Evolutionary conservation across 2,797 vertebrate species (phyloP).

Genomic region (Petrocephalus schoutedeni): DNA sequence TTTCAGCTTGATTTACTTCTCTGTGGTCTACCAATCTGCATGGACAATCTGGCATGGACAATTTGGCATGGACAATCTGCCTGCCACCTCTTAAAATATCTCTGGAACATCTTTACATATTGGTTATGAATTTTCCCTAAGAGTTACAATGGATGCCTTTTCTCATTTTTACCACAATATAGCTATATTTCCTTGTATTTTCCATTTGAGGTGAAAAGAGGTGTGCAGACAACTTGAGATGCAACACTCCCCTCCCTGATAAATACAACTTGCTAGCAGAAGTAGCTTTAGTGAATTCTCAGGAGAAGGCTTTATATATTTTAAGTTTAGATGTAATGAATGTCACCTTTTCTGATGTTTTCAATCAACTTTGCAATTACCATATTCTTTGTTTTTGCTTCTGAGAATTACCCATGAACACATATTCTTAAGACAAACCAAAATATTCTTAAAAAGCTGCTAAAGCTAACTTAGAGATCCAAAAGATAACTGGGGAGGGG

Average conservation of each 20-base stretch:
- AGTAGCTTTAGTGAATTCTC: conserved; percentile 15
- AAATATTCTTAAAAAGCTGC: neutral
- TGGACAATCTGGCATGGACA: conserved; percentile 17
- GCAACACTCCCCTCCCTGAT: neutral
- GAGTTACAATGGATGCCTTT: neutral
- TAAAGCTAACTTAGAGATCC: neutral
- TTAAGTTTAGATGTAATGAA: neutral
- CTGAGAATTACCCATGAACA: conserved; percentile 15
- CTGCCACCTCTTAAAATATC: neutral
- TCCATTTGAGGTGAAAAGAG: conserved; percentile 31
- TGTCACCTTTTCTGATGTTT: neutral
- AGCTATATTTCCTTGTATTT: conserved; percentile 23
- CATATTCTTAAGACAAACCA: neutral
- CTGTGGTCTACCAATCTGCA: conserved; percentile 19
- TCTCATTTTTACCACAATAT: neutral
- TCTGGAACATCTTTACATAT: neutral
- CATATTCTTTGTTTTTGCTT: neutral
- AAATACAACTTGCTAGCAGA: neutral
- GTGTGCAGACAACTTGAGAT: conserved; percentile 50
- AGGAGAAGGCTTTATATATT: conserved; percentile 11
- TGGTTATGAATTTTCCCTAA: conserved; percentile 4
- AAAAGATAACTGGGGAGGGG: neutral
- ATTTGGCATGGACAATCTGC: conserved; percentile 12
- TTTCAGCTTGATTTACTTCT: neutral
- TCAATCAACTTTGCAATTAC: neutral